Evolutionary conservation across 1,140 invertebrate genomes (phyloP), one percentile per base, ranked within the genome.

Genomic region (Bombus confusus): DNA sequence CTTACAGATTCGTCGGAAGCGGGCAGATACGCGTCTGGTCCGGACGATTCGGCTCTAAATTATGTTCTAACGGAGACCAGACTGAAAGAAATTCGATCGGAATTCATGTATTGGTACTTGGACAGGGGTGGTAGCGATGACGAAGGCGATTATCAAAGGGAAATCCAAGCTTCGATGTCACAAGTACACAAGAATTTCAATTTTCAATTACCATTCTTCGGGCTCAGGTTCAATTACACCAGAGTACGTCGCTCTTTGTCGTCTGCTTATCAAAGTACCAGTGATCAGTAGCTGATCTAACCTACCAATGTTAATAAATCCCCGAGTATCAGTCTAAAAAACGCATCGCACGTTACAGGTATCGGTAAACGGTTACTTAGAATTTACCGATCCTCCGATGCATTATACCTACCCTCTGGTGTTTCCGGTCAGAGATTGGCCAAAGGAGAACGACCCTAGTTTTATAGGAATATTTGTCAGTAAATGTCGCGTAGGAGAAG

Each of bases 401-500:
- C 97, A 98, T 87, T 97, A 97, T 83, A 97, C 96, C 0, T 98
- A 98, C 91, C 98, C 98, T 0, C 94, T 99, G 2, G 96, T 97
- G 0, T 99, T 99, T 92, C 98, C 98, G 0, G 96, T 97, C 1
- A 96, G 97, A 86, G 98, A 98, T 82, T 99, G 98, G 97, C 98
- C 98, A 0, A 95, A 95, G 81, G 96, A 97, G 86, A 98, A 98
- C 90, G 98, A 99, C 95, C 98, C 98, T 0, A 97, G 98, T 4
- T 98, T 99, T 92, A 99, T 99, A 87, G 98, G 98, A 2, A 98
- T 98, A 76, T 99, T 98, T 95, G 98, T 98, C 94, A 98, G 98
- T 91, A 98, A 98, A 93, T 98, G 97, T 90, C 96, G 98, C 66
- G 97, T 98, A 75, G 97, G 97, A 8, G 93, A 95, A 76, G 92